phyloP scores from a whole-genome alignment of 2,113 vertebrate species.

The Anhinga rufa region DNA sequence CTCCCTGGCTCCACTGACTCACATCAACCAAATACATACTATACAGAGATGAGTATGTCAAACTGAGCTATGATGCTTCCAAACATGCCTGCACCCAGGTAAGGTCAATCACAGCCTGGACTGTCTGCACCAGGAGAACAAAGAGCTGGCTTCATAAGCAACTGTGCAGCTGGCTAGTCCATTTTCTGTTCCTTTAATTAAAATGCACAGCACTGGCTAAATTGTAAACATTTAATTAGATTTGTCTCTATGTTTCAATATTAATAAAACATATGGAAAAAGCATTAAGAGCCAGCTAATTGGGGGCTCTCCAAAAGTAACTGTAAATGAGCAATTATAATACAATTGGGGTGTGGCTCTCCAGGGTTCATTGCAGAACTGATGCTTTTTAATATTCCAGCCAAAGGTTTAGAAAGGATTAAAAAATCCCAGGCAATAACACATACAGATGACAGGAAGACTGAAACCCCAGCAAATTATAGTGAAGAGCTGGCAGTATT shows the following conservation, averaged over 20 bases:
- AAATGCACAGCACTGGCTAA: not conserved
- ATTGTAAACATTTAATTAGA: conserved; percentile 43
- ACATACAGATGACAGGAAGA: not conserved
- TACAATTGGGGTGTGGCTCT: not conserved
- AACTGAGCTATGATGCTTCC: not conserved
- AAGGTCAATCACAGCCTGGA: not conserved
- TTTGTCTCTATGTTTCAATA: conserved; percentile 39
- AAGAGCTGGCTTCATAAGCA: not conserved
- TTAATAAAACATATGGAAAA: conserved; percentile 38
- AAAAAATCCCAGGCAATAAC: not conserved
- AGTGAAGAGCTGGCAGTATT: not conserved
- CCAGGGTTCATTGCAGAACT: not conserved
- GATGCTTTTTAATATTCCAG: not conserved
- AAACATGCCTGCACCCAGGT: not conserved
- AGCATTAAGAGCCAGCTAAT: conserved; percentile 3
- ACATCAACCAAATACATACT: not conserved
- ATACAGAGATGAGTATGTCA: not conserved
- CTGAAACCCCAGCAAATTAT: not conserved
- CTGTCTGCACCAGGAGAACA: not conserved
- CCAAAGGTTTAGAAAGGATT: not conserved
- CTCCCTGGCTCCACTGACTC: not conserved
- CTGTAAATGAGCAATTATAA: not conserved
- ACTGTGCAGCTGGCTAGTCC: not conserved
- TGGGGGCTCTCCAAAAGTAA: not conserved
- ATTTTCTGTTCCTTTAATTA: not conserved